Evolutionary conservation across 2,888 invertebrate genomes (phyloP).

Genomic region (Andrena marginata): DNA sequence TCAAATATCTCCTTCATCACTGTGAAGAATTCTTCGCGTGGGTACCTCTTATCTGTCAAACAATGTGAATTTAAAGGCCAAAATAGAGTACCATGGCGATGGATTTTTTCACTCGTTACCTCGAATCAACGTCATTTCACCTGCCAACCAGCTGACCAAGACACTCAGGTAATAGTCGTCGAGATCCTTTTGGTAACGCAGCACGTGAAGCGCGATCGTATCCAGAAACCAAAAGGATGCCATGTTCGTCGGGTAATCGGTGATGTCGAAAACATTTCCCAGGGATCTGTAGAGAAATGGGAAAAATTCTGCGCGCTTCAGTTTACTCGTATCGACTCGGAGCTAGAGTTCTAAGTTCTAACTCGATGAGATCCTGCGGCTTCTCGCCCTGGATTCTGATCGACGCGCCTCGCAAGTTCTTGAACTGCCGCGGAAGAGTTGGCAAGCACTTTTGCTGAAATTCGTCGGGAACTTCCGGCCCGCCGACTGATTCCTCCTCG

Average conservation of each 20-base stretch:
- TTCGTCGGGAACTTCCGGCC: conserved; percentile 2
- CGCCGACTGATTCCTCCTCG: not conserved
- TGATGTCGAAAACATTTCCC: conserved; percentile 48
- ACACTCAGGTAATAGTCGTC: conserved; percentile 63
- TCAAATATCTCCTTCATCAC: conserved; percentile 70
- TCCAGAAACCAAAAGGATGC: conserved; percentile 86
- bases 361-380: conserved; percentile 70
- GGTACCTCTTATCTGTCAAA: conserved; percentile 64
- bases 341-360: conserved; percentile 44
- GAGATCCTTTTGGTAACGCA: conserved; percentile 59
- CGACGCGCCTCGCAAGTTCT: conserved; percentile 55
- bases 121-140: conserved; percentile 75
- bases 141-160: conserved; percentile 77
- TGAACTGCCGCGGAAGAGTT: conserved; percentile 69
- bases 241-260: conserved; percentile 57
- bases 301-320: conserved; percentile 1
- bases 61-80: not conserved
- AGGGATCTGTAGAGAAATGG: conserved; percentile 46
- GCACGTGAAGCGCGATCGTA: conserved; percentile 82
- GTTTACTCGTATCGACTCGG: not conserved
- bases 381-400: conserved; percentile 63
- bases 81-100: not conserved
- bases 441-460: conserved; percentile 38
- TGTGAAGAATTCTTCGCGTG: conserved; percentile 72
- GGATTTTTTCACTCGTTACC: conserved; percentile 48